Evolutionary conservation across 2,888 invertebrate species (phyloP).

Genomic region (Standfussiana lucernea): DNA sequence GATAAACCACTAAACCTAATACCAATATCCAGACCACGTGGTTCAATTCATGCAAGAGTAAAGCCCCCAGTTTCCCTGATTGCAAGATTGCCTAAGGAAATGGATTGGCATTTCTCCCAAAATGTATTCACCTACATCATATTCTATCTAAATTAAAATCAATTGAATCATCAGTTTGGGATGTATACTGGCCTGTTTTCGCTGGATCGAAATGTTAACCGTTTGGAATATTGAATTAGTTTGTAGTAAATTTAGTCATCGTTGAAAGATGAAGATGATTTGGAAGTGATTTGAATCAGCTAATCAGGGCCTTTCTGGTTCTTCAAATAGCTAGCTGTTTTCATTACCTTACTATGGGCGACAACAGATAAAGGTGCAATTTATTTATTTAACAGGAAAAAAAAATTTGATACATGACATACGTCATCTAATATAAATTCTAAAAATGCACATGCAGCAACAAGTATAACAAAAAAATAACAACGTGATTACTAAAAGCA

Average conservation of each 20-base stretch:
- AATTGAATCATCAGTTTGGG: not conserved
- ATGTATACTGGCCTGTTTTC: not conserved
- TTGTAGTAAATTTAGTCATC: not conserved
- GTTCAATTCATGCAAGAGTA: not conserved
- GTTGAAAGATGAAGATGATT: not conserved
- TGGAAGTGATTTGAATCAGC: not conserved
- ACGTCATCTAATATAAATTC: too few relatives aligned
- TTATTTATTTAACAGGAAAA: too few relatives aligned
- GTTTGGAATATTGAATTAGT: not conserved
- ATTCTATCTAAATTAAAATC: not conserved
- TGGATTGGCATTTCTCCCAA: not conserved
- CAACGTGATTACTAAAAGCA: too few relatives aligned
- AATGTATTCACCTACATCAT: not conserved
- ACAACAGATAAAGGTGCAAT: too few relatives aligned
- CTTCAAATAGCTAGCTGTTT: not conserved
- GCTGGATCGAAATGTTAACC: not conserved
- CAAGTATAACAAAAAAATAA: too few relatives aligned
- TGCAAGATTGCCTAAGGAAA: not conserved
- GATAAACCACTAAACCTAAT: too few relatives aligned
- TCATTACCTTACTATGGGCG: too few relatives aligned
- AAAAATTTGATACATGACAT: too few relatives aligned
- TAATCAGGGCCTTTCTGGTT: not conserved
- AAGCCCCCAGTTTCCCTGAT: not conserved
- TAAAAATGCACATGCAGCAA: too few relatives aligned
- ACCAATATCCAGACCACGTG: not conserved